A percentile compares a stretch with the other conserved stretches of the same genome.
Conservation (phyloP, 1,140 invertebrate genomes). For the Portunus trituberculatus region DNA sequence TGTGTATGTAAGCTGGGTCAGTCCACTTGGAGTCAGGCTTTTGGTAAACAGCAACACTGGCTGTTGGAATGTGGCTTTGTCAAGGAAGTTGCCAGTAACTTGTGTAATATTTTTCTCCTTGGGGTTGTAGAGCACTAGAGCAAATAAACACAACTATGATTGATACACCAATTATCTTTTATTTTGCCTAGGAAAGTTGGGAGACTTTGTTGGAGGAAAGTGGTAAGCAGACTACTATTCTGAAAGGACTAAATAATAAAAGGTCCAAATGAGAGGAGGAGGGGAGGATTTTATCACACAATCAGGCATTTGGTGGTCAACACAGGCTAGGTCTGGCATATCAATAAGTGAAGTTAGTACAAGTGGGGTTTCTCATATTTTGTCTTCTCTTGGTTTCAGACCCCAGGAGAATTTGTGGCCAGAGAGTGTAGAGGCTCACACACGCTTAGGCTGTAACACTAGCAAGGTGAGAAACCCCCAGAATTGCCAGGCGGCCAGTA, state of each 20-base stretch:
- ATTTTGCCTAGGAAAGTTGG: conserved; percentile 45
- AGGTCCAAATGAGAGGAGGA: not conserved
- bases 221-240: not conserved
- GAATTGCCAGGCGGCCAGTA: conserved; percentile 34
- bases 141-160: conserved; percentile 61
- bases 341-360: not conserved
- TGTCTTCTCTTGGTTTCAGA: conserved; percentile 70
- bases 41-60: not conserved
- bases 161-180: conserved; percentile 50
- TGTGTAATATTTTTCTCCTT: conserved; percentile 27
- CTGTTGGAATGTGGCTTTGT: not conserved
- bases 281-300: not conserved
- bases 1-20: not conserved
- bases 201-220: not conserved
- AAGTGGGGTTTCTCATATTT: conserved; percentile 56
- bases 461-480: conserved; percentile 62
- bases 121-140: conserved; percentile 51
- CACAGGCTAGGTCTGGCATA: not conserved
- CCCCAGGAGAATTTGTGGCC: conserved; percentile 61
- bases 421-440: conserved; percentile 56
- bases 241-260: not conserved
- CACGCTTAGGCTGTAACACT: conserved; percentile 38
- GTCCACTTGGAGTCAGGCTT: conserved; percentile 1
- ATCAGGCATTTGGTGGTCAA: conserved; percentile 11
- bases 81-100: conserved; percentile 15